These are phyloP conservation scores for Philopedon plagiatum DNA, from an alignment of 2,888 invertebrate species.

Conservation along the genomic window DNA sequence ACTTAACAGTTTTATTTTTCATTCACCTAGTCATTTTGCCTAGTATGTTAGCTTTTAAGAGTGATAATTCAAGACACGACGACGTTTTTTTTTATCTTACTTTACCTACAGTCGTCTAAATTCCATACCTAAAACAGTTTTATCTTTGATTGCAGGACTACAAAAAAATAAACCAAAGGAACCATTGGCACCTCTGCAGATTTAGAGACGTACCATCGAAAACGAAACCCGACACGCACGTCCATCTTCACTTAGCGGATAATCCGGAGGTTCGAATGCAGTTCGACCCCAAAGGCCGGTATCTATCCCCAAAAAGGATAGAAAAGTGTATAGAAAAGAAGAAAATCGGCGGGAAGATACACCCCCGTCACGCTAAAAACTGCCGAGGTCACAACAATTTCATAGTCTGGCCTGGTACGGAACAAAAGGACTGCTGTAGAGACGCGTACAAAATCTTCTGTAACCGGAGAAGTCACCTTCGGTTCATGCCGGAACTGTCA, in stretches of 20 bases:
- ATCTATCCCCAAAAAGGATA: slow-evolving; percentile 10
- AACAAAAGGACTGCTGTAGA: slow-evolving; percentile 13
- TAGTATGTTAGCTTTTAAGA: too few relatives aligned
- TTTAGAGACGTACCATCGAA: slow-evolving; percentile 22
- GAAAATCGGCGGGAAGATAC: background rate
- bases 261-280: slow-evolving; percentile 19
- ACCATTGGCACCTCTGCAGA: slow-evolving; percentile 37
- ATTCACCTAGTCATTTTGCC: too few relatives aligned
- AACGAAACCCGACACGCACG: background rate
- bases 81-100: too few relatives aligned
- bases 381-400: slow-evolving; percentile 1
- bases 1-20: too few relatives aligned
- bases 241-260: slow-evolving; percentile 22
- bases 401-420: background rate
- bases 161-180: slow-evolving; percentile 25
- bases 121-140: too few relatives aligned
- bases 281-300: slow-evolving; percentile 29
- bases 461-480: slow-evolving; percentile 1
- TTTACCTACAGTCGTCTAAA: too few relatives aligned
- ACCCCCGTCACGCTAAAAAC: background rate
- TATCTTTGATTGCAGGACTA: slow-evolving; percentile 35
- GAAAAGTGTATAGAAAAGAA: slow-evolving; percentile 25
- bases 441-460: slow-evolving; percentile 30
- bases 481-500: slow-evolving; percentile 28
- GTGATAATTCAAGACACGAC: too few relatives aligned